Evolutionary conservation across 2,797 vertebrate genomes (phyloP).

Genomic region (Microcaecilia unicolor): DNA sequence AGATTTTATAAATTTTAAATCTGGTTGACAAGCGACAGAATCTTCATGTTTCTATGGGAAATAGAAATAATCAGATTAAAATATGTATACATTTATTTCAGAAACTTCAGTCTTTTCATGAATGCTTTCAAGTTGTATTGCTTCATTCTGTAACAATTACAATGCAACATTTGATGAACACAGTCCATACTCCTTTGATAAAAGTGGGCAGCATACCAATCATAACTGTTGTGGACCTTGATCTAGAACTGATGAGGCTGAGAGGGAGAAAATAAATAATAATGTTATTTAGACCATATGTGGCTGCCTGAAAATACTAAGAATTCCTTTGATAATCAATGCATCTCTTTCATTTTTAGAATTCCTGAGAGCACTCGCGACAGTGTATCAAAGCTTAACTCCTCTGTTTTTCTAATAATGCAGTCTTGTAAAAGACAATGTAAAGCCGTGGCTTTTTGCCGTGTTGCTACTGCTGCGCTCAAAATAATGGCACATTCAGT

Average conservation of each 20-base stretch:
- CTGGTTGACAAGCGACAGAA: no score
- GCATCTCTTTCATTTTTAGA: slow-evolving; percentile 7
- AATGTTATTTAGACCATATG: slow-evolving; percentile 4
- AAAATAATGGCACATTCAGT: no score
- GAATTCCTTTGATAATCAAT: slow-evolving; percentile 12
- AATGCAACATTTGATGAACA: no score
- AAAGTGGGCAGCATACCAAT: background rate
- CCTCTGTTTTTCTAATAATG: background rate
- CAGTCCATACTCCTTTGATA: no score
- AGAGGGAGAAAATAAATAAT: background rate
- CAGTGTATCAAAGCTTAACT: background rate
- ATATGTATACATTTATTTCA: no score
- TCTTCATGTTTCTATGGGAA: no score
- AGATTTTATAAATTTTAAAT: no score
- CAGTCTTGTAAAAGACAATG: slow-evolving; percentile 4
- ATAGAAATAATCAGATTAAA: no score
- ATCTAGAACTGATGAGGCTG: background rate
- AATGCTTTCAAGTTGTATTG: no score
- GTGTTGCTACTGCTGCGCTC: background rate
- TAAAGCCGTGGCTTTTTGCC: slow-evolving; percentile 1
- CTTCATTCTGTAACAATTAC: background rate
- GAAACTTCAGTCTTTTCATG: no score
- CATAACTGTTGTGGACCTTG: slow-evolving; percentile 1
- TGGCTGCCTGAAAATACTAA: slow-evolving; percentile 10
- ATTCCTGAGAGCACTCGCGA: slow-evolving; percentile 1